Evolutionary conservation across 2,113 vertebrate species (phyloP), one percentile per base, ranked within the genome.

Genomic region (Hydrochoerus hydrochaeris): DNA sequence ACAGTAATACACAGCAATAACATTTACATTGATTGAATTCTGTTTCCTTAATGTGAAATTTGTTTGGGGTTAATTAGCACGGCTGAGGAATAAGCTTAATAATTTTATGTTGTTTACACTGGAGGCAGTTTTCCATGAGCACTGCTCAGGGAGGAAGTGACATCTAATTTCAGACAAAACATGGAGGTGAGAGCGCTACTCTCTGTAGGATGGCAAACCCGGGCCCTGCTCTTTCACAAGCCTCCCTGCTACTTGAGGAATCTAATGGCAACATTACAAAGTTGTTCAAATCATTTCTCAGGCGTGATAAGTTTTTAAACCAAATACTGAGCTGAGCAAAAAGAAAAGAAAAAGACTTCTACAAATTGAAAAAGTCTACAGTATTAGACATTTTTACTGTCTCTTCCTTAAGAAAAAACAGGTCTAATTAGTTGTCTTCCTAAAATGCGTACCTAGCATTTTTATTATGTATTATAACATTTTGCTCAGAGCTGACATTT

Each of bases 401-500:
- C 97, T 96, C 98, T 98, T 98, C 98, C 98, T 98, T 98, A 98
- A 99, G 98, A 99, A 98, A 99, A 99, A 99, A 98, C 98, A 97
- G 98, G 98, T 99, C 98, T 99, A 99, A 99, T 99, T 99, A 99
- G 99, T 98, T 98, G 98, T 98, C 99, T 98, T 98, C 99, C 99
- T 98, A 99, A 99, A 99, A 99, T 99, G 99, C 97, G 97, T 98
- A 99, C 99, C 99, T 99, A 99, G 99, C 98, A 98, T 99, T 99
- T 99, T 99, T 99, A 99, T 99, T 99, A 99, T 99, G 98, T 99
- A 99, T 99, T 99, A 98, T 98, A 99, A 98, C 98, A 98, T 99
- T 99, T 99, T 99, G 99, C 99, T 99, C 99, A 98, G 99, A 98
- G 98, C 98, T 99, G 99, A 99, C 99, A 99, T 99, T 99, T 99